Evolutionary conservation across 2,113 vertebrate species (phyloP).

Genomic region (Tinamus guttatus): DNA sequence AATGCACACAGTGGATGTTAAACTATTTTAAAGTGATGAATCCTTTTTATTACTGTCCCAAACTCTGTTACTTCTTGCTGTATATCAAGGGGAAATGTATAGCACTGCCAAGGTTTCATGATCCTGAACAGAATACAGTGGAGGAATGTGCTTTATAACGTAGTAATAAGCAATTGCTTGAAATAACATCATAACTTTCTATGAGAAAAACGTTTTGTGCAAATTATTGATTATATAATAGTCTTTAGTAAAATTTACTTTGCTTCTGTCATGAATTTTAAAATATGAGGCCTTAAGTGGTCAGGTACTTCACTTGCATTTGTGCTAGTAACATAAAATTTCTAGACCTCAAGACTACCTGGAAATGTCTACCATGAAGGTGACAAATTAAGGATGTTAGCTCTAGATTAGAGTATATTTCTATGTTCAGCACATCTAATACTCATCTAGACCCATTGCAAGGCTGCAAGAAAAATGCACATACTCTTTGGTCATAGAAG

Average conservation of each 20-base stretch:
- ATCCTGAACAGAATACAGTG: slow-evolving; percentile 38
- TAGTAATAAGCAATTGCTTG: slow-evolving; percentile 45
- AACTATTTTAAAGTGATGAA: slow-evolving; percentile 52
- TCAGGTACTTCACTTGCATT: slow-evolving; percentile 39
- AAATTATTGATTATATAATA: slow-evolving; percentile 70
- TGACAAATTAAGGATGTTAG: neutral
- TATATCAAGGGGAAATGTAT: slow-evolving; percentile 42
- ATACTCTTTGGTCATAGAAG: neutral
- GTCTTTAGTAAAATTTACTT: slow-evolving; percentile 70
- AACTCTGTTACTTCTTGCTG: slow-evolving; percentile 49
- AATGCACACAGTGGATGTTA: slow-evolving; percentile 45
- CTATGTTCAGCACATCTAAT: neutral
- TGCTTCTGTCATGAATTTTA: slow-evolving; percentile 50
- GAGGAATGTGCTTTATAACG: slow-evolving; percentile 43
- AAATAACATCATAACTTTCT: slow-evolving; percentile 61
- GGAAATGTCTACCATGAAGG: slow-evolving; percentile 21
- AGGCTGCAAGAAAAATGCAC: neutral
- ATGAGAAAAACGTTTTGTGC: slow-evolving; percentile 59
- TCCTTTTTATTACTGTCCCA: slow-evolving; percentile 61
- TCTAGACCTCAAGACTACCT: slow-evolving; percentile 40
- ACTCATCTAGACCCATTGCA: neutral
- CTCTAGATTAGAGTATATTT: neutral
- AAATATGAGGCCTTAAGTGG: slow-evolving; percentile 45
- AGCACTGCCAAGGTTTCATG: slow-evolving; percentile 30
- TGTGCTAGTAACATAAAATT: slow-evolving; percentile 15